Evolutionary conservation across 2,888 invertebrate species (phyloP).

Genomic region (Ptycholaimellus sp.): DNA sequence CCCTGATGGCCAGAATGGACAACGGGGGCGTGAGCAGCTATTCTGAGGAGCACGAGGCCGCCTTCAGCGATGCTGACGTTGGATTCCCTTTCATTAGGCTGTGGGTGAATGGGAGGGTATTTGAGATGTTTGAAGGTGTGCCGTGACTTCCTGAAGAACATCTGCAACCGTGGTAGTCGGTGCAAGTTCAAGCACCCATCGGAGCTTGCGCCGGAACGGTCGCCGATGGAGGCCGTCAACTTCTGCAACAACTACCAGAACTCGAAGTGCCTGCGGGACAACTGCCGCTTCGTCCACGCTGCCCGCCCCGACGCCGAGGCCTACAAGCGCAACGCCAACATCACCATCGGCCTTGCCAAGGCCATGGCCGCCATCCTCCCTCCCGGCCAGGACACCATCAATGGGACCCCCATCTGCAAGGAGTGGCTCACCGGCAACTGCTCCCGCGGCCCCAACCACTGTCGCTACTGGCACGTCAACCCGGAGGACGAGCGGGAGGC

Average conservation of each 20-base stretch:
- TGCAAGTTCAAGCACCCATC: conserved; percentile 36
- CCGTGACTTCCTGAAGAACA: conserved; percentile 38
- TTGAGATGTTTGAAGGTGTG: conserved; percentile 37
- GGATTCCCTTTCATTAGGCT: neutral
- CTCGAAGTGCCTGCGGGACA: conserved; percentile 44
- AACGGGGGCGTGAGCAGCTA: no score
- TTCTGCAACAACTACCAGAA: conserved; percentile 45
- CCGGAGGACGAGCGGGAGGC: conserved; percentile 22
- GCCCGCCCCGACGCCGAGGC: conserved; percentile 46
- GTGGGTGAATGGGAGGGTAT: neutral
- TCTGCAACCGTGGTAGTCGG: conserved; percentile 38
- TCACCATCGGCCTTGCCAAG: conserved; percentile 37
- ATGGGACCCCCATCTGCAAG: conserved; percentile 23
- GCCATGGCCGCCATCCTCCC: conserved; percentile 25
- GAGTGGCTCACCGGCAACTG: conserved; percentile 21
- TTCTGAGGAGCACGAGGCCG: neutral
- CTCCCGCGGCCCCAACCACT: conserved; percentile 17
- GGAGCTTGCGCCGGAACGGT: conserved; percentile 14
- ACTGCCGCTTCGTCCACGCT: conserved; percentile 39
- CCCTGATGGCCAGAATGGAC: no score
- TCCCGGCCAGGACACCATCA: conserved; percentile 19
- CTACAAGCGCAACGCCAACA: conserved; percentile 44
- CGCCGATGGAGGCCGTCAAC: conserved; percentile 24
- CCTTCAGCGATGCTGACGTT: neutral
- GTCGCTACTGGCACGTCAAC: conserved; percentile 24